These are phyloP conservation scores for Rhyzopertha dominica DNA, from an alignment of 1,140 invertebrate genomes.

Conservation along the genomic window DNA sequence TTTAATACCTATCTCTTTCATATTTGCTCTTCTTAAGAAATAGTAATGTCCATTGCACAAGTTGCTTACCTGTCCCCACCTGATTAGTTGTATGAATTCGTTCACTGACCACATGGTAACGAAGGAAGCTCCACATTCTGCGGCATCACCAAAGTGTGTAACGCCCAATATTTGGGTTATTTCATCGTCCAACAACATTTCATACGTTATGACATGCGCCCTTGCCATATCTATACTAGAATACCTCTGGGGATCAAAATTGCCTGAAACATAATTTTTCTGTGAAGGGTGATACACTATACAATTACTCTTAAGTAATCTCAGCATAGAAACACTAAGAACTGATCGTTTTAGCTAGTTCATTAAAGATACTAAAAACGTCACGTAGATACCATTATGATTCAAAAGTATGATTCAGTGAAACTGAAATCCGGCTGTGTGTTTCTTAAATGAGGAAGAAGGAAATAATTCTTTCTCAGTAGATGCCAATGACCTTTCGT, in stretches of 20 bases:
- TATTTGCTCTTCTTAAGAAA: too few relatives aligned
- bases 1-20: too few relatives aligned
- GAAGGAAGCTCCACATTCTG: slow-evolving; percentile 54
- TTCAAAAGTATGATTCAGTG: too few relatives aligned
- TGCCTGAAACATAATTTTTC: slow-evolving; percentile 45
- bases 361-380: too few relatives aligned
- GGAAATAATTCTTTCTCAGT: too few relatives aligned
- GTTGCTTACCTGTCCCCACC: slow-evolving; percentile 61
- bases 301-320: slow-evolving; percentile 2
- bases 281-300: not conserved
- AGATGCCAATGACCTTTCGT: too few relatives aligned
- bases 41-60: not conserved
- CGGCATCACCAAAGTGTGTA: slow-evolving; percentile 61
- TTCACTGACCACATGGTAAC: slow-evolving; percentile 62
- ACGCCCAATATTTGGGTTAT: slow-evolving; percentile 66
- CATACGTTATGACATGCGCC: slow-evolving; percentile 63
- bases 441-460: too few relatives aligned
- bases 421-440: too few relatives aligned
- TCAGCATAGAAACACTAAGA: too few relatives aligned
- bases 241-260: slow-evolving; percentile 60
- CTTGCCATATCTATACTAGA: slow-evolving; percentile 61
- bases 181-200: slow-evolving; percentile 67
- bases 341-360: too few relatives aligned
- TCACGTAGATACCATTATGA: too few relatives aligned
- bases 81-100: slow-evolving; percentile 60